phyloP scores from a whole-genome alignment of 1,140 invertebrate genomes.

The Scaptomyza montana region DNA sequence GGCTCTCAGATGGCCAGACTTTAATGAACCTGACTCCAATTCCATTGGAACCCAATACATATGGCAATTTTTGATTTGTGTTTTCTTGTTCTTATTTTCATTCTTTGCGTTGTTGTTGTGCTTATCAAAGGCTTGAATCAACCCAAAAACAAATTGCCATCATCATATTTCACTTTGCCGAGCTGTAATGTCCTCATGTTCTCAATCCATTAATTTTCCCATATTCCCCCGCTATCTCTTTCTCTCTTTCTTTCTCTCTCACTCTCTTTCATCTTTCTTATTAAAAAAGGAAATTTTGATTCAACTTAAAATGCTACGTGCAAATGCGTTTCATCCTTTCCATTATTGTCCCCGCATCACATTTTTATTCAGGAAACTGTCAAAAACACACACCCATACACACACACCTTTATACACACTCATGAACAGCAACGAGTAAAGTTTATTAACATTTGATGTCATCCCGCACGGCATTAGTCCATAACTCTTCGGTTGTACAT shows the following conservation, averaged over 20 bases:
- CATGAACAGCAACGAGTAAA: neutral
- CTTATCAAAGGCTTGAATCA: conserved; percentile 69
- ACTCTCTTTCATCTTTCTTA: conserved; percentile 11
- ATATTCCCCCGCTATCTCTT: neutral
- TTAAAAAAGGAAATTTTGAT: conserved; percentile 47
- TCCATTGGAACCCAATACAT: conserved; percentile 8
- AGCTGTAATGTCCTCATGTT: conserved; percentile 5
- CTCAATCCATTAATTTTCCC: conserved; percentile 13
- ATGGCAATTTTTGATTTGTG: conserved; percentile 10
- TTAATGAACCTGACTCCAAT: conserved; percentile 7
- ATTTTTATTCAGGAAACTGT: conserved; percentile 55
- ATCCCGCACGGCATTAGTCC: conserved; percentile 5
- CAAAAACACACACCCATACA: conserved; percentile 15
- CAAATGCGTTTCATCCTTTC: conserved; percentile 30
- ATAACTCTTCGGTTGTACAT: too few species aligned
- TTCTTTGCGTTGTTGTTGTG: conserved; percentile 13
- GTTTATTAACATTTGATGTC: conserved; percentile 53
- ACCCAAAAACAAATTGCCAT: conserved; percentile 71
- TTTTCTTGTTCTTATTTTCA: conserved; percentile 9
- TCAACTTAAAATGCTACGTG: conserved; percentile 42
- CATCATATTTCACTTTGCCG: conserved; percentile 71
- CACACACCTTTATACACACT: conserved; percentile 27
- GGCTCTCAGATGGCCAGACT: conserved; percentile 11
- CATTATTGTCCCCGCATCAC: conserved; percentile 17
- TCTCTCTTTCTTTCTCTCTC: neutral